These are phyloP conservation scores for Tricholaema leucomelas DNA, from an alignment of 2,113 vertebrate genomes.

Conservation along the genomic window DNA sequence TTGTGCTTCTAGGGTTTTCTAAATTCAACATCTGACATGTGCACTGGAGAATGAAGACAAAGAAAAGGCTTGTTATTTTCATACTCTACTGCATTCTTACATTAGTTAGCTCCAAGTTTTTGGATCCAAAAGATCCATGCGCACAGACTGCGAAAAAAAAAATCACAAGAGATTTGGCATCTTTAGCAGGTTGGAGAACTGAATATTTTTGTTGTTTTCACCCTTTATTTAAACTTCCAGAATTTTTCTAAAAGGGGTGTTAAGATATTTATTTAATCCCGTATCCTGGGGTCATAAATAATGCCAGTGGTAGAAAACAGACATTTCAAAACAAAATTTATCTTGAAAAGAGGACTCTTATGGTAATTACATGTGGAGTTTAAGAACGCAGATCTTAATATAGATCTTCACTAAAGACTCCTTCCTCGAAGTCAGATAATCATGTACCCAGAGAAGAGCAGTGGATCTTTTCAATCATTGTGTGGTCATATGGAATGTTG, in stretches of 20 bases:
- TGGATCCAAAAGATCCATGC: background rate
- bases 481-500: background rate
- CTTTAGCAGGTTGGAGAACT: background rate
- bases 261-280: background rate
- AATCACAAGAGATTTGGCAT: background rate
- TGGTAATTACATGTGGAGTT: background rate
- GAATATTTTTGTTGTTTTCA: background rate
- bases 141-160: background rate
- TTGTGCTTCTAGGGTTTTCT: slow-evolving; percentile 42
- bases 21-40: slow-evolving; percentile 57
- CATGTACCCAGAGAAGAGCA: background rate
- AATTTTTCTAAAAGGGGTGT: background rate
- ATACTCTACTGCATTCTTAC: slow-evolving; percentile 67
- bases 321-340: background rate
- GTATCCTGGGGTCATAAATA: background rate
- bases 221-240: background rate
- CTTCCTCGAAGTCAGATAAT: background rate
- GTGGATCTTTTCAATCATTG: background rate
- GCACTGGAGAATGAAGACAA: slow-evolving; percentile 58
- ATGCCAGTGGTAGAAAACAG: background rate
- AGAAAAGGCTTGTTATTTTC: slow-evolving; percentile 78
- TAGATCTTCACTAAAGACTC: background rate
- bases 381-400: background rate
- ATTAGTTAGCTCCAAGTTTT: slow-evolving; percentile 65
- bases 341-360: background rate